Conservation (phyloP, 2,888 invertebrate species). For the Temnothorax ravouxi region DNA sequence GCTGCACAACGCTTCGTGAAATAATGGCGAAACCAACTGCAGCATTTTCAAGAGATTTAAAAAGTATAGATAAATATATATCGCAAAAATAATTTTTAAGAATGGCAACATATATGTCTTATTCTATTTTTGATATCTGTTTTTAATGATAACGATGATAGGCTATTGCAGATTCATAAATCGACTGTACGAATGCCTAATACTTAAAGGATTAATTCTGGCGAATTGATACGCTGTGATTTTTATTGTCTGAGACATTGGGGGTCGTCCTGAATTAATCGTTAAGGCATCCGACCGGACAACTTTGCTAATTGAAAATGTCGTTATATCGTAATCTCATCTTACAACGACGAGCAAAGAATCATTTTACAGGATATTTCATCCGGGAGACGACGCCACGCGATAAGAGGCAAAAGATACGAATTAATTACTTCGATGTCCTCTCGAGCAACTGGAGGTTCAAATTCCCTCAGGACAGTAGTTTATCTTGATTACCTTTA, state of each 20-base stretch:
- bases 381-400: conserved; percentile 47
- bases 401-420: conserved; percentile 74
- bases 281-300: conserved; percentile 40
- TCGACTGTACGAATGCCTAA: not conserved
- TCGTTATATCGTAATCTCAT: conserved; percentile 69
- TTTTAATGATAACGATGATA: not conserved
- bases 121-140: not conserved
- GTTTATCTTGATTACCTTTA: conserved; percentile 79
- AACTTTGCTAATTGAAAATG: conserved; percentile 72
- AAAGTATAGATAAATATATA: not conserved
- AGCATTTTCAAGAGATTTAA: conserved; percentile 9
- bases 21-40: not conserved
- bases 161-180: not conserved
- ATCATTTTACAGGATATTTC: conserved; percentile 66
- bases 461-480: conserved; percentile 76
- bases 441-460: conserved; percentile 73
- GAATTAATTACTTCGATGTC: conserved; percentile 78
- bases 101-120: not conserved
- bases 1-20: not conserved
- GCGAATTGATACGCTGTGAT: conserved; percentile 11
- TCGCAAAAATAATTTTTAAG: not conserved
- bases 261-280: conserved; percentile 36
- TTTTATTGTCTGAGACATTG: conserved; percentile 10
- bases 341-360: conserved; percentile 56
- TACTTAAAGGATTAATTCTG: conserved; percentile 21